Base-by-base conservation (phyloP, 2,113 vertebrate species). In the Laticauda colubrina region DNA sequence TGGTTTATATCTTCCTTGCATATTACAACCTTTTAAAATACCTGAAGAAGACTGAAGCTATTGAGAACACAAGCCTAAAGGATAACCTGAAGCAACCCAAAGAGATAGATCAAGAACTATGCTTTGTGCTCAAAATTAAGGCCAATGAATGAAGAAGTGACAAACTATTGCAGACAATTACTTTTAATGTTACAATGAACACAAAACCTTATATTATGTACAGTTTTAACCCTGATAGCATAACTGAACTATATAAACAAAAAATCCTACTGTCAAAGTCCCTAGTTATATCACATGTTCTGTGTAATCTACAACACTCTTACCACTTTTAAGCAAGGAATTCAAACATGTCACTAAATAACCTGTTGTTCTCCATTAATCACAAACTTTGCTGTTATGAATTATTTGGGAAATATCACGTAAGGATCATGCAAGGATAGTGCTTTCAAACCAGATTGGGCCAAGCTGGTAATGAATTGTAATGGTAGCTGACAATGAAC, bases 241-340 rank as follows among this genome's bases (percentile, higher is more conserved):
- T 56, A 45, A 69, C 75, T 0, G 3, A 90, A 48, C 45, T 29
- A 55, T 89, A 81, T 1, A 34, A 7, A 81, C 20, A 53, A 18
- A 59, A 94, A 29, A 87, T 43, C 48, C 45, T 90, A 39, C 56
- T 61, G n/a, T 9, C 18, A 81, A 59, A 43, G 88, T 89, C 45
- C 90, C 87, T 56, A 93, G 75, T 89, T 90, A 81, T 94, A 90
- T 89, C 20, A 39, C 89, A 57, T 94, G 56, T 48, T 85, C 69
- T 75, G 15, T 61, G n/a, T 23, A 93, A 88, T 43, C 75, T 94
- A 86, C 57, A 85, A 89, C 26, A 10, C 69, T 20, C 57, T 87
- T n/a, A 26, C 57, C 81, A 29, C 51, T 89, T 94, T 94, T 90
- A 39, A 94, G 89, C 45, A 39, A 87, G 43, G 88, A 45, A 86